phyloP scores from a whole-genome alignment of 2,113 vertebrate species.

The Capricornis sumatraensis region DNA sequence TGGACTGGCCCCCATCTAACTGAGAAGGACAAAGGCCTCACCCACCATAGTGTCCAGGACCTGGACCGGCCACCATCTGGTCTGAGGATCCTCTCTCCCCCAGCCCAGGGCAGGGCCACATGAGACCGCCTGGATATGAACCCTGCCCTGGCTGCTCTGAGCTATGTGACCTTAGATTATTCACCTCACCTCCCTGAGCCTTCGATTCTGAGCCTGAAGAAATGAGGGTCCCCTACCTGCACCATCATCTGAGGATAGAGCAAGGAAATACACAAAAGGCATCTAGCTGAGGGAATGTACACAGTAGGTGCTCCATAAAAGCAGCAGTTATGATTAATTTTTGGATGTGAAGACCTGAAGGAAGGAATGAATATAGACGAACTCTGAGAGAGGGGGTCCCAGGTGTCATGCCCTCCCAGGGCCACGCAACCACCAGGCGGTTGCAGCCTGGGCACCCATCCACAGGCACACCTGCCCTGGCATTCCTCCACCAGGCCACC shows the following conservation, averaged over 20 bases:
- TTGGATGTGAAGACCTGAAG: neutral
- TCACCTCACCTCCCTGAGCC: neutral
- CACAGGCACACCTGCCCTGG: neutral
- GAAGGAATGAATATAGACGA: neutral
- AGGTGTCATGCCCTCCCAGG: neutral
- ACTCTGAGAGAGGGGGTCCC: neutral
- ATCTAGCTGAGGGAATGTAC: neutral
- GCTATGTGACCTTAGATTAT: neutral
- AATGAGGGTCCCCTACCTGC: neutral
- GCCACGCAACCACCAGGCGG: neutral
- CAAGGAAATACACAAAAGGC: neutral
- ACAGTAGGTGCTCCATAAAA: neutral
- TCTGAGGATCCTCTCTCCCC: neutral
- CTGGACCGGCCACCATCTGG: neutral
- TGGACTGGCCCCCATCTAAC: accelerated
- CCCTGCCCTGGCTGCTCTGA: neutral
- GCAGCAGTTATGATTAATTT: neutral
- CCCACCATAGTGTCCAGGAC: neutral
- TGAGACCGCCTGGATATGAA: neutral
- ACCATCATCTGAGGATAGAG: neutral
- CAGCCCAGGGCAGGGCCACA: neutral
- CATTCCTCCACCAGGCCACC: neutral
- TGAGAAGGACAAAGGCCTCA: neutral
- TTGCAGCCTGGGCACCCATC: no score
- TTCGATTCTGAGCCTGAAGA: neutral